phyloP scores from a whole-genome alignment of 2,113 vertebrate species.

The Pterocles gutturalis region DNA sequence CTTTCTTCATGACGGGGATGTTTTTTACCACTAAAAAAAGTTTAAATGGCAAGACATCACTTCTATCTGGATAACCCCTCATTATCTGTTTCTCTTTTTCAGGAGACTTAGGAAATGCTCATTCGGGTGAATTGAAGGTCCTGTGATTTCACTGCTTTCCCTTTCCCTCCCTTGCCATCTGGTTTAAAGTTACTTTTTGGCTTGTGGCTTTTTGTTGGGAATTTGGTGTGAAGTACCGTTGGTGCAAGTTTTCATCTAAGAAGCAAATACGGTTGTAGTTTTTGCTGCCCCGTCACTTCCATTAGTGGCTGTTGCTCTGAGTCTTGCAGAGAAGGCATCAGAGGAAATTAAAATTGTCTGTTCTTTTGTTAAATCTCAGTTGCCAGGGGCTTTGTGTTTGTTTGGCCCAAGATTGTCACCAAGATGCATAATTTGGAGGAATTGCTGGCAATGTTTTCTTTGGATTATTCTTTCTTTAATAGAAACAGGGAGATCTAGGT shows the following conservation, averaged over 20 bases:
- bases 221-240: not conserved
- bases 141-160: not conserved
- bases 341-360: not conserved
- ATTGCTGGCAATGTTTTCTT: not conserved
- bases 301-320: not conserved
- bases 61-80: not conserved
- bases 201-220: not conserved
- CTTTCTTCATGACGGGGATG: not conserved
- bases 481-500: not conserved
- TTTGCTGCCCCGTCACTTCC: not conserved
- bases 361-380: not conserved
- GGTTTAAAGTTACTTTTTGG: not conserved
- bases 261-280: not conserved
- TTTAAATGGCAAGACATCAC: not conserved
- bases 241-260: not conserved
- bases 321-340: not conserved
- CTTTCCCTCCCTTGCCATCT: not conserved
- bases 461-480: not conserved
- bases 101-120: not conserved
- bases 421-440: not conserved
- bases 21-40: not conserved
- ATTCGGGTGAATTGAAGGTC: not conserved
- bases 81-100: not conserved
- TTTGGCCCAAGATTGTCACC: not conserved
- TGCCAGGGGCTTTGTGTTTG: not conserved